Percentiles rank a stretch among this genome's conserved stretches.
Conservation (phyloP, 23 tunicate species). For the Halocynthia roretzi region DNA sequence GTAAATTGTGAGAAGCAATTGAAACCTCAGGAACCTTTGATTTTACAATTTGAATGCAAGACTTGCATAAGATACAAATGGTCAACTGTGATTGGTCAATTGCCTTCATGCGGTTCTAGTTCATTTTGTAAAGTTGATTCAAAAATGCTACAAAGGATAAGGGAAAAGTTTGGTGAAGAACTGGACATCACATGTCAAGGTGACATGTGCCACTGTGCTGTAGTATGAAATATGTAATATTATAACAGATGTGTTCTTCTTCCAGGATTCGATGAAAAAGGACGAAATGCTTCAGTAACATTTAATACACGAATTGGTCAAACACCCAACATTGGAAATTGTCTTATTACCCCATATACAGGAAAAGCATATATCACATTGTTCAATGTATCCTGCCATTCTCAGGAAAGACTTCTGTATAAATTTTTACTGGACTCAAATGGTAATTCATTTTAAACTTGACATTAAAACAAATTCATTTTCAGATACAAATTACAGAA, state of each 20-base stretch:
- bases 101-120: not conserved
- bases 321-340: not conserved
- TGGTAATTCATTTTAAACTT: not conserved
- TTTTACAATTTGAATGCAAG: conserved; percentile 6
- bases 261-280: not conserved
- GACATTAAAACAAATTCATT: no score
- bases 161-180: not conserved
- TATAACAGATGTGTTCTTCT: not conserved
- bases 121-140: not conserved
- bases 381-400: not conserved
- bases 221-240: not conserved
- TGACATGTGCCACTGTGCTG: not conserved
- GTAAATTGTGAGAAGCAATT: conserved; percentile 5
- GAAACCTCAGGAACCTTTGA: conserved; percentile 15
- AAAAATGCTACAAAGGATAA: not conserved
- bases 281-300: conserved; percentile 7
- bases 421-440: not conserved
- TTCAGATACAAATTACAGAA: not conserved
- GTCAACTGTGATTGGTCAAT: conserved; percentile 3
- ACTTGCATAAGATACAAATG: not conserved
- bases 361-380: not conserved
- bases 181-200: not conserved
- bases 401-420: not conserved
- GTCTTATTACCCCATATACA: not conserved
- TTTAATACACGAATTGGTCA: not conserved